Percentiles rank a stretch among this genome's conserved stretches.
Evolutionary conservation across 64 coral and sea anemone species (phyloP).

Genomic region (Stichodactyla helianthus): DNA sequence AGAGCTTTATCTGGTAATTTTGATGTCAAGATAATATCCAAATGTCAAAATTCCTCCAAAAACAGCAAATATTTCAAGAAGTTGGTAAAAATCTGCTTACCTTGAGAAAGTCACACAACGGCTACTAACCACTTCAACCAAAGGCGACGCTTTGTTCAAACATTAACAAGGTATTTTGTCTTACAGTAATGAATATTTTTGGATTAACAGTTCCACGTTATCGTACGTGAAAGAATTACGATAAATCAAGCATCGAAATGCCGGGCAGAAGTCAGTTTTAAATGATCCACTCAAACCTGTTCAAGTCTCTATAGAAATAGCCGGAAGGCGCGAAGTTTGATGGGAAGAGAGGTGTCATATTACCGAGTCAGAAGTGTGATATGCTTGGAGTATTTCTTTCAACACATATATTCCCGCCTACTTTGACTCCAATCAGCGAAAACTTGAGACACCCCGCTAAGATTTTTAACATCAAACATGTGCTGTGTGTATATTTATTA

Average conservation of each 20-base stretch:
- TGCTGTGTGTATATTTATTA: neutral
- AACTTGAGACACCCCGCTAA: neutral
- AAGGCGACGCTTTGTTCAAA: neutral
- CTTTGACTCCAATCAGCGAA: neutral
- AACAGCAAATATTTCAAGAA: neutral
- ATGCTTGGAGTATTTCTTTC: slow-evolving; percentile 7
- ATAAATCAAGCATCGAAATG: neutral
- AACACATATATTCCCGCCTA: neutral
- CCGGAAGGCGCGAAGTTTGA: slow-evolving; percentile 15
- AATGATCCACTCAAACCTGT: neutral
- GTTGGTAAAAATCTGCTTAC: neutral
- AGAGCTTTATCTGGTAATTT: neutral
- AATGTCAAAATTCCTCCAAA: neutral
- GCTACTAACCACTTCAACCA: neutral
- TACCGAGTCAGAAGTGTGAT: neutral
- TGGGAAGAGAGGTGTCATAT: neutral
- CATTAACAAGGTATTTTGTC: neutral
- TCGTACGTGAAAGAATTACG: slow-evolving; percentile 13
- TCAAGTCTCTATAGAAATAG: neutral
- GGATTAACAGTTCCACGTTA: neutral
- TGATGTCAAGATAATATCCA: neutral
- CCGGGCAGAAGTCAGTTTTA: neutral
- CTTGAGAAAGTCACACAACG: neutral
- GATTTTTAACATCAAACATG: neutral
- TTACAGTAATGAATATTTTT: neutral